Percentiles rank a stretch among this genome's conserved stretches.
phyloP scores from a whole-genome alignment of 2,113 vertebrate genomes.

The Hirundichthys speculiger region DNA sequence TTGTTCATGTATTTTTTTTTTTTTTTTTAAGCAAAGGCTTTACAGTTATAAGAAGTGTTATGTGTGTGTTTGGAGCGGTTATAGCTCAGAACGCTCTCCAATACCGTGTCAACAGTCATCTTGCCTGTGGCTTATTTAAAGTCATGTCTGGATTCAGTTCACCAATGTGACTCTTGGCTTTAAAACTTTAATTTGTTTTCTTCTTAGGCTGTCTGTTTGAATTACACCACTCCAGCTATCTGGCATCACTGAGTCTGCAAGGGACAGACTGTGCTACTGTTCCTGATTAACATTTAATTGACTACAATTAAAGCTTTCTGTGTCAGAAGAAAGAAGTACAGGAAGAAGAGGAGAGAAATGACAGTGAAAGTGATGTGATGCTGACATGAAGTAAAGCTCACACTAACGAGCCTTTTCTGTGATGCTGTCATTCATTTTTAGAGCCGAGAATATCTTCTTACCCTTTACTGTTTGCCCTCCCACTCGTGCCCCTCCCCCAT shows the following conservation, averaged over 20 bases:
- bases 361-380: conserved; percentile 24
- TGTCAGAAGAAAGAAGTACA: conserved; percentile 39
- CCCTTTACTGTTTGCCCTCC: not conserved
- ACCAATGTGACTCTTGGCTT: conserved; percentile 49
- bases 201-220: conserved; percentile 72
- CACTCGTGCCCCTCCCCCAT: not conserved
- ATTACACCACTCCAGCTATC: conserved; percentile 62
- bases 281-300: conserved; percentile 81
- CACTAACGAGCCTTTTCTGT: conserved; percentile 13
- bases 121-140: conserved; percentile 26
- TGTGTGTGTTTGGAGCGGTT: not conserved
- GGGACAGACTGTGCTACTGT: conserved; percentile 57
- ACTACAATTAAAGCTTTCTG: conserved; percentile 72
- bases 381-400: conserved; percentile 20
- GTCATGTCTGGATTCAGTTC: conserved; percentile 40
- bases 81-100: too few species aligned
- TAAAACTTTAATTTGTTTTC: conserved; percentile 82
- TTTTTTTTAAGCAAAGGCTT: not conserved
- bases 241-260: conserved; percentile 38
- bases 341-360: conserved; percentile 1
- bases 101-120: too few species aligned
- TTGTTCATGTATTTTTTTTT: not conserved
- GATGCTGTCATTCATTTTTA: conserved; percentile 12
- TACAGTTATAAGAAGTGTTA: not conserved
- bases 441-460: conserved; percentile 14